These are phyloP conservation scores for Scylla paramamosain DNA, from an alignment of 1,140 invertebrate species.

Conservation along the genomic window DNA sequence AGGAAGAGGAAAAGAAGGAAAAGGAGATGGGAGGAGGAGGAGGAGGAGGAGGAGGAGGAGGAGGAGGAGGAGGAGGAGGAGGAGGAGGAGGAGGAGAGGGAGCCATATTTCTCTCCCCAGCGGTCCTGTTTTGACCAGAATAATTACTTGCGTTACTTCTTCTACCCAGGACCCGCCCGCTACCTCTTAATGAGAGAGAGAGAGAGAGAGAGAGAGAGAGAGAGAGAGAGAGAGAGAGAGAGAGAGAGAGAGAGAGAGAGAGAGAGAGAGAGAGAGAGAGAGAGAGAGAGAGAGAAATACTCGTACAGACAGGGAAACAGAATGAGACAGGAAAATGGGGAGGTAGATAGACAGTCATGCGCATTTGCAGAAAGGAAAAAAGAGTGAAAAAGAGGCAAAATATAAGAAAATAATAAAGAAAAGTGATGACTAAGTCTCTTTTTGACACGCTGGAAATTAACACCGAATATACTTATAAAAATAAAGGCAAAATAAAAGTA, in stretches of 20 bases:
- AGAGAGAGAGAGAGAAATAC: background rate
- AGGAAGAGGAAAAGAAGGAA: no score
- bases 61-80: slow-evolving; percentile 17
- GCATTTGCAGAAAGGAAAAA: no score
- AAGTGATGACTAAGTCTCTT: no score
- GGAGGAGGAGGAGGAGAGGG: slow-evolving; percentile 8
- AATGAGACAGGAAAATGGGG: no score
- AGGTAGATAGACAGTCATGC: no score
- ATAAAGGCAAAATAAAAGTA: background rate
- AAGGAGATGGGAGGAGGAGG: no score
- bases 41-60: slow-evolving; percentile 11
- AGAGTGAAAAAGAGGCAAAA: no score
- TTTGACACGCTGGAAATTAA: no score
- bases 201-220: slow-evolving; percentile 11
- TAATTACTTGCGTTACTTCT: slow-evolving; percentile 23
- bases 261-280: background rate
- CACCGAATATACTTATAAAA: no score
- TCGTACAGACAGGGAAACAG: background rate
- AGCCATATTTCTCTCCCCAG: slow-evolving; percentile 1
- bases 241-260: slow-evolving; percentile 12
- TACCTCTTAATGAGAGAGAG: slow-evolving; percentile 21
- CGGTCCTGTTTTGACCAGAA: slow-evolving; percentile 20
- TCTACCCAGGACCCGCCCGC: slow-evolving; percentile 16
- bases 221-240: background rate
- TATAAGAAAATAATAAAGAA: no score